Evolutionary conservation across 2,113 vertebrate species (phyloP).

Genomic region (Malurus cyaneus): DNA sequence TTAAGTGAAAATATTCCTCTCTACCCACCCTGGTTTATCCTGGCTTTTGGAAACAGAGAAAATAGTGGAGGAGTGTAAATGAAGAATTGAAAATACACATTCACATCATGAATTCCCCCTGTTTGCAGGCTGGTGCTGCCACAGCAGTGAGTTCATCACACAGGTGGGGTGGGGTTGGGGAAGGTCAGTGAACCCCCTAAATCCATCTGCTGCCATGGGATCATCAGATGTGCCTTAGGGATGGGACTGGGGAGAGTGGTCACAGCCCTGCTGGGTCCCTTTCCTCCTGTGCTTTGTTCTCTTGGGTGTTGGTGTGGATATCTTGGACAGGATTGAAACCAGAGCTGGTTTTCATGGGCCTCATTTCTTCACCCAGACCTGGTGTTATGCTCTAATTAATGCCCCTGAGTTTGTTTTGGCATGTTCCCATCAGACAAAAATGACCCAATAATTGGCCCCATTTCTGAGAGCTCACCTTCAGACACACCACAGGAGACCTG

Average conservation of each 20-base stretch:
- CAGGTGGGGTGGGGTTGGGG: not conserved
- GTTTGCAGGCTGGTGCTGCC: not conserved
- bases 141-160: not conserved
- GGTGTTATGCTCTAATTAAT: not conserved
- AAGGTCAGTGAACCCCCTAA: not conserved
- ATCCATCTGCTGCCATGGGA: not conserved
- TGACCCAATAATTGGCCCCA: constrained; percentile 7
- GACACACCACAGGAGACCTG: rapidly evolving
- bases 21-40: not conserved
- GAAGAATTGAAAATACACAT: not conserved
- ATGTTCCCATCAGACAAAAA: not conserved
- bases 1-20: not conserved
- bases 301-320: not conserved
- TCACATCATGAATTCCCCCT: rapidly evolving
- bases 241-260: rapidly evolving
- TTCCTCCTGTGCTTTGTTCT: not conserved
- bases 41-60: not conserved
- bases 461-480: constrained; percentile 1
- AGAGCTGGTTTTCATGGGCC: rapidly evolving
- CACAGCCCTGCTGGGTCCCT: not conserved
- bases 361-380: not conserved
- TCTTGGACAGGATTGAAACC: not conserved
- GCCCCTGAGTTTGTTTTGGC: not conserved
- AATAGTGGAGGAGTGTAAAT: not conserved
- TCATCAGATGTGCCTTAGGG: not conserved